Evolutionary conservation across 2,888 invertebrate genomes (phyloP).

Genomic region (Plemyria rubiginata): DNA sequence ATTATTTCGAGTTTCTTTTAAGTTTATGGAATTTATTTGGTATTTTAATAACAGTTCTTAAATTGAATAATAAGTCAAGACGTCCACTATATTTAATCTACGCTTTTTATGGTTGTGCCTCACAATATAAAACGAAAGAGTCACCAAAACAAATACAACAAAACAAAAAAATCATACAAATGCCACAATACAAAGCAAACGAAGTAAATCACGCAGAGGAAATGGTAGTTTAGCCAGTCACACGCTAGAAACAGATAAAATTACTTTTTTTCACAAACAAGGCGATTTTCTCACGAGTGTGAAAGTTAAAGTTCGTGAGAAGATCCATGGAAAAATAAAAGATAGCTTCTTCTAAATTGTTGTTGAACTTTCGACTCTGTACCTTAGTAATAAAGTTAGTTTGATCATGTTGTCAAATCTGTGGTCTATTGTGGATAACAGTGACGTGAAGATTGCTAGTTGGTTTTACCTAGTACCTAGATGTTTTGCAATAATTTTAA

Average conservation of each 20-base stretch:
- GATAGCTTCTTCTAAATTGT: conserved; percentile 18
- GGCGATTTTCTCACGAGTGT: conserved; percentile 60
- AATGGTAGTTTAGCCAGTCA: conserved; percentile 22
- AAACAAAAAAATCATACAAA: too few relatives aligned
- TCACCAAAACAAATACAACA: conserved; percentile 6
- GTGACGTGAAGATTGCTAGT: conserved; percentile 24
- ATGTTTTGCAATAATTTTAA: conserved; percentile 17
- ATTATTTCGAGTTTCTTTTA: conserved; percentile 2
- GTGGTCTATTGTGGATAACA: conserved; percentile 32
- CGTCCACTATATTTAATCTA: not conserved
- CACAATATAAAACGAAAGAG: not conserved
- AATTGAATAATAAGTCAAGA: not conserved
- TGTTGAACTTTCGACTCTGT: conserved; percentile 27
- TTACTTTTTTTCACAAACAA: conserved; percentile 44
- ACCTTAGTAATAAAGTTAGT: conserved; percentile 5
- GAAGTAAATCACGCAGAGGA: conserved; percentile 32
- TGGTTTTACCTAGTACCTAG: conserved; percentile 19
- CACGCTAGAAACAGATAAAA: conserved; percentile 34
- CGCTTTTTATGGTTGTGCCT: not conserved
- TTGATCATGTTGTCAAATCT: conserved; percentile 6
- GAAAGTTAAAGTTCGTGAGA: conserved; percentile 66
- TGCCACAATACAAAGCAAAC: conserved; percentile 7
- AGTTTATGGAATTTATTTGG: not conserved
- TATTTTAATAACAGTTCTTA: not conserved
- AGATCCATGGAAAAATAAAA: conserved; percentile 32